These are phyloP conservation scores for Pristionchus arcanus DNA, from an alignment of 2,888 invertebrate genomes.

Conservation along the genomic window DNA sequence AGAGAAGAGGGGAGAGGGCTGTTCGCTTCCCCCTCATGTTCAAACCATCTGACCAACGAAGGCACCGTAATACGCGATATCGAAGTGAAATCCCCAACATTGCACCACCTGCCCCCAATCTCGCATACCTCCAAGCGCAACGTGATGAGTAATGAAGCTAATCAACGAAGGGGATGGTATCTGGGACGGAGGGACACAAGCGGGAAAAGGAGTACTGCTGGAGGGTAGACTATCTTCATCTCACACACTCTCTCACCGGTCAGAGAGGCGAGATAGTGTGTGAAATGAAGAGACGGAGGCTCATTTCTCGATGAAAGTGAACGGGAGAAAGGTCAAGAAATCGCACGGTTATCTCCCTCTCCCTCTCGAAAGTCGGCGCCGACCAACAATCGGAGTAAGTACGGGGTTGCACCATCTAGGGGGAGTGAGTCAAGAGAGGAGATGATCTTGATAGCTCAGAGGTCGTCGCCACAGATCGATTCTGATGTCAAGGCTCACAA, in stretches of 20 bases:
- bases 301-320: slow-evolving; percentile 40
- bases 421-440: not conserved
- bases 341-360: not conserved
- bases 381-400: not conserved
- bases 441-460: too few relatives aligned
- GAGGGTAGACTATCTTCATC: not conserved
- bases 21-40: too few relatives aligned
- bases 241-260: too few relatives aligned
- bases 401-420: not conserved
- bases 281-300: not conserved
- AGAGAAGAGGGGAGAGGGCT: too few relatives aligned
- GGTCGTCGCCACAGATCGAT: too few relatives aligned
- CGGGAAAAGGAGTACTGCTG: not conserved
- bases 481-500: too few relatives aligned
- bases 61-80: too few relatives aligned
- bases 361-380: not conserved
- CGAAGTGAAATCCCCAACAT: too few relatives aligned
- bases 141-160: slow-evolving; percentile 39
- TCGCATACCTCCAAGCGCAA: not conserved
- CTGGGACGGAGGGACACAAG: not conserved
- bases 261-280: not conserved
- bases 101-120: not conserved
- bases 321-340: slow-evolving; percentile 15
- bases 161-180: not conserved
- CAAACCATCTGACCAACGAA: too few relatives aligned